Evolutionary conservation across 2,888 invertebrate genomes (phyloP).

Genomic region (Nomada fucata): DNA sequence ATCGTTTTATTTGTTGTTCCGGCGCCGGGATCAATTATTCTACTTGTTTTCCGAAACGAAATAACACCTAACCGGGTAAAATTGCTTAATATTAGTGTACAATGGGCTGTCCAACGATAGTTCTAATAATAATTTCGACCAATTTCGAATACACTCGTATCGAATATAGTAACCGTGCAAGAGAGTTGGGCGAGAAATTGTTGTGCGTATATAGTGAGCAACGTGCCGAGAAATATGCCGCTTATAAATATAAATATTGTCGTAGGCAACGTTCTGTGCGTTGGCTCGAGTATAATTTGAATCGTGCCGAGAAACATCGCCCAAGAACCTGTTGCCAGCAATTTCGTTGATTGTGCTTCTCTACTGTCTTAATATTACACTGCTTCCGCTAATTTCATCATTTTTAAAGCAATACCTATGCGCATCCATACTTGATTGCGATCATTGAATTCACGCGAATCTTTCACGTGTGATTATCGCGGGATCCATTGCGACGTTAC

Average conservation of each 20-base stretch:
- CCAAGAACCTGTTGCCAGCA: constrained; percentile 66
- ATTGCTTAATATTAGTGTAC: too few species aligned
- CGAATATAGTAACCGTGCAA: neutral
- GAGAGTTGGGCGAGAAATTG: neutral
- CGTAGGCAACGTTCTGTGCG: neutral
- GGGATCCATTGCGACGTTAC: constrained; percentile 17
- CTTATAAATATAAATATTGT: constrained; percentile 21
- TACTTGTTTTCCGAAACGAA: neutral
- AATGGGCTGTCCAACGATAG: too few species aligned
- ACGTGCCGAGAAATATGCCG: constrained; percentile 20
- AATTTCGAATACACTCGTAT: neutral
- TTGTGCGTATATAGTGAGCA: constrained; percentile 8
- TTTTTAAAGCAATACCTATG: neutral
- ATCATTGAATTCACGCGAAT: constrained; percentile 4
- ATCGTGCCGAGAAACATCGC: constrained; percentile 22
- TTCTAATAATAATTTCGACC: too few species aligned
- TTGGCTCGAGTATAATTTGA: constrained; percentile 27
- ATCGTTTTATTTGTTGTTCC: neutral
- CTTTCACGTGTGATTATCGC: constrained; percentile 25
- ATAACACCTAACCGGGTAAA: too few species aligned
- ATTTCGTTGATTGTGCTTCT: constrained; percentile 51
- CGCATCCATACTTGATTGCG: neutral
- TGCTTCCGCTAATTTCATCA: neutral
- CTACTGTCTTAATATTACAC: neutral
- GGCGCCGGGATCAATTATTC: neutral